These are phyloP conservation scores for Rhinella marina DNA, from an alignment of 2,797 vertebrate genomes.

Conservation along the genomic window DNA sequence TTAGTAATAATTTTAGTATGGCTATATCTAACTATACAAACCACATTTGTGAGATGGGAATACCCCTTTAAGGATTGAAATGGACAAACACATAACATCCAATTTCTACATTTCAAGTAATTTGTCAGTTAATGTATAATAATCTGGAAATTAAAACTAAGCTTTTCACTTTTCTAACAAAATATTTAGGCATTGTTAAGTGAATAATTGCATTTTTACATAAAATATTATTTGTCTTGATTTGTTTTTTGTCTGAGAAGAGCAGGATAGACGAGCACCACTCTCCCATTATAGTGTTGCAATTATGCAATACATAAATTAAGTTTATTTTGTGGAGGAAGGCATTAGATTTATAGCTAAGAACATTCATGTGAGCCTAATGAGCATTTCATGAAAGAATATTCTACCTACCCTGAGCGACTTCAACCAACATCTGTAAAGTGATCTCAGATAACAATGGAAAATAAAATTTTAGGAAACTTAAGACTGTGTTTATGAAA, in stretches of 20 bases:
- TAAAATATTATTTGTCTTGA: neutral
- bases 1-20: too few relatives aligned
- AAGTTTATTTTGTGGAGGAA: conserved; percentile 19
- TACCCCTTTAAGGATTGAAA: neutral
- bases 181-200: neutral
- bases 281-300: neutral
- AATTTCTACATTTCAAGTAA: neutral
- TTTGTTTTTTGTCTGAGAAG: neutral
- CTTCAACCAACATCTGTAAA: conserved; percentile 29
- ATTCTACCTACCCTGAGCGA: neutral
- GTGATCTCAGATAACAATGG: conserved; percentile 18
- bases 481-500: conserved; percentile 26
- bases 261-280: neutral
- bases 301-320: conserved; percentile 23
- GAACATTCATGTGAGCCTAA: conserved; percentile 6
- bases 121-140: neutral
- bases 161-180: neutral
- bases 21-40: too few relatives aligned
- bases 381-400: conserved; percentile 19
- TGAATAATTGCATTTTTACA: conserved; percentile 12
- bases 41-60: too few relatives aligned
- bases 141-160: neutral
- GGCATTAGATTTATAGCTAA: neutral
- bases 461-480: conserved; percentile 21
- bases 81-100: neutral